Evolutionary conservation across 2,888 invertebrate species (phyloP).

Genomic region (Rhodophaea formosa): DNA sequence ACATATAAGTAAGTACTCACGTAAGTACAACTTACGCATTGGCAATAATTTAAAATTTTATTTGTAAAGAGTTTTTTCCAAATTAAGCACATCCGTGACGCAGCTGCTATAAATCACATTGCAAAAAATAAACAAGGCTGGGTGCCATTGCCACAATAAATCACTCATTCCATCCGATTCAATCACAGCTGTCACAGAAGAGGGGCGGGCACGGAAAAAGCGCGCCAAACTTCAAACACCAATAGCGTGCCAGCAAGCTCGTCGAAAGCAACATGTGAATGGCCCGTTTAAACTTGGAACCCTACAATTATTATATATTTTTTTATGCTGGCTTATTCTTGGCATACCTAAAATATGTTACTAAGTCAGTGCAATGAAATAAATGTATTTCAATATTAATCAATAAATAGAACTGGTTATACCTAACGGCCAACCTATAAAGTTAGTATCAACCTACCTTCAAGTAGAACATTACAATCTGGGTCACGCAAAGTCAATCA

Average conservation of each 20-base stretch:
- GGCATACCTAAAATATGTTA: background rate
- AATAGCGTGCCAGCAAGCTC: conserved; percentile 59
- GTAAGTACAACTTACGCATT: no score
- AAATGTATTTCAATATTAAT: no score
- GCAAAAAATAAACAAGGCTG: conserved; percentile 52
- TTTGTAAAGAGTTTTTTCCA: background rate
- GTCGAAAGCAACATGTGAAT: conserved; percentile 58
- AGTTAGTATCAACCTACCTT: no score
- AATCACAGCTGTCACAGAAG: conserved; percentile 74
- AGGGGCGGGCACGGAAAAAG: conserved; percentile 76
- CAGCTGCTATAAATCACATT: conserved; percentile 62
- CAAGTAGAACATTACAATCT: no score
- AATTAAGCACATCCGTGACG: conserved; percentile 28
- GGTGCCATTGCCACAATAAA: conserved; percentile 62
- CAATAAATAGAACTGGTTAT: no score
- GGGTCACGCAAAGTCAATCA: no score
- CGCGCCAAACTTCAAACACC: conserved; percentile 76
- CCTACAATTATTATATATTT: conserved; percentile 58
- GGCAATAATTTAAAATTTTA: no score
- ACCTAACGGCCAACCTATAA: no score
- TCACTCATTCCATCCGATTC: conserved; percentile 68
- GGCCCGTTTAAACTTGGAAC: conserved; percentile 72
- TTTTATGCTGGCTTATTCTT: conserved; percentile 30
- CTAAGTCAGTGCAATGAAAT: no score
- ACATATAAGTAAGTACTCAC: no score